These are phyloP conservation scores for Mesoclemmys tuberculata DNA, from an alignment of 2,113 vertebrate genomes.

Conservation along the genomic window DNA sequence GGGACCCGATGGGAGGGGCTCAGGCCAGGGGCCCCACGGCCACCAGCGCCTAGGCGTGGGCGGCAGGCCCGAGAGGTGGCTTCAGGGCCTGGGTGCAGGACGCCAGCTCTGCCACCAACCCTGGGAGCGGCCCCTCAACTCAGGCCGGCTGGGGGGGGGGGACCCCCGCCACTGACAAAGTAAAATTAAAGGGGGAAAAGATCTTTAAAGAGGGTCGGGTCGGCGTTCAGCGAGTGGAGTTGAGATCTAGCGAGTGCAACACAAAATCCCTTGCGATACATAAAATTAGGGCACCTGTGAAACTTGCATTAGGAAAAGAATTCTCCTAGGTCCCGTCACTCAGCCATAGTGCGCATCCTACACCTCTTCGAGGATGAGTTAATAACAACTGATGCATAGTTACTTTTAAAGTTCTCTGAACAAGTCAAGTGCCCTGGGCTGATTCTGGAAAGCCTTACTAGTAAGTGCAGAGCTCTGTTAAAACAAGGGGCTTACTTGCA, in stretches of 20 bases:
- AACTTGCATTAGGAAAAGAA: not conserved
- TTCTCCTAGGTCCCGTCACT: not conserved
- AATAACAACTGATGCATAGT: not conserved
- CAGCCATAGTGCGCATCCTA: not conserved
- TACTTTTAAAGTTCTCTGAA: not conserved
- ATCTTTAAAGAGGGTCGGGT: not conserved
- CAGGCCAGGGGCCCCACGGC: not conserved
- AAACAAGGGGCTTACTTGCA: not conserved
- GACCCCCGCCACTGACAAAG: not conserved
- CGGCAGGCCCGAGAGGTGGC: not conserved
- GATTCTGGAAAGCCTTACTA: not conserved
- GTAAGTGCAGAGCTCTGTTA: not conserved
- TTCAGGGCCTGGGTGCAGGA: not conserved
- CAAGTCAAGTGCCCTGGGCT: not conserved
- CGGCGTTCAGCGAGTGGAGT: not conserved
- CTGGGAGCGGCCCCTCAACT: not conserved
- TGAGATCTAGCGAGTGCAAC: too few relatives aligned
- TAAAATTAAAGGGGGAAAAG: not conserved
- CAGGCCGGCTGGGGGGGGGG: too few relatives aligned
- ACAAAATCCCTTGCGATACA: too few relatives aligned
- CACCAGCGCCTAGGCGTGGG: too few relatives aligned
- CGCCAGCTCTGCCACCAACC: not conserved
- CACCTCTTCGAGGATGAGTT: not conserved
- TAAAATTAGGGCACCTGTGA: not conserved
- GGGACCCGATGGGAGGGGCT: not conserved